phyloP scores from a whole-genome alignment of 2,888 invertebrate genomes.

The Caenorhabditis zanzibari region DNA sequence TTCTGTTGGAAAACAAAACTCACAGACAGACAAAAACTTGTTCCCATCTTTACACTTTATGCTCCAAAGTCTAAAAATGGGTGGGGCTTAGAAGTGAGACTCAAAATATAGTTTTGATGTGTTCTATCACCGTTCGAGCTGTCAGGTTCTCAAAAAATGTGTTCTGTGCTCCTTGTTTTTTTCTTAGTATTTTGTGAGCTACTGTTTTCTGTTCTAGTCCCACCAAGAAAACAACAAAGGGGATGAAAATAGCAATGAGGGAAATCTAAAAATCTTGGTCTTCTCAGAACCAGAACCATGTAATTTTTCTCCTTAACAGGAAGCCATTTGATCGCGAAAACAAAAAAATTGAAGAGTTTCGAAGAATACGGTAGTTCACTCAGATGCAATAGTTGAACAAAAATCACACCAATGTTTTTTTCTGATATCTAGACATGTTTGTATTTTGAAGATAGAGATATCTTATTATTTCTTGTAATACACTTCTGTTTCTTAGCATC shows the following conservation, averaged over 20 bases:
- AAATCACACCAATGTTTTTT: background rate
- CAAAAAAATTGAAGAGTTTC: background rate
- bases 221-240: background rate
- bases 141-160: background rate
- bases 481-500: conserved; percentile 1
- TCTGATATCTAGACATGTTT: conserved; percentile 11
- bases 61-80: conserved; percentile 4
- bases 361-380: background rate
- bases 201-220: background rate
- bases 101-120: background rate
- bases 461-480: conserved; percentile 8
- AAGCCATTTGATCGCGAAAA: background rate
- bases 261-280: conserved; percentile 22
- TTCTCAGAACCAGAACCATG: conserved; percentile 19
- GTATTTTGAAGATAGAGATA: background rate
- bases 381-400: background rate
- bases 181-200: conserved; percentile 6
- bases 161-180: background rate
- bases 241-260: conserved; percentile 24
- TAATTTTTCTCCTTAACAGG: background rate
- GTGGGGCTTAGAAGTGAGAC: background rate
- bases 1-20: conserved; percentile 11
- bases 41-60: conserved; percentile 18
- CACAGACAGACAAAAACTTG: background rate
- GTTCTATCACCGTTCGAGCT: background rate